phyloP scores from a whole-genome alignment of 2,113 vertebrate genomes.

The Mesoclemmys tuberculata region DNA sequence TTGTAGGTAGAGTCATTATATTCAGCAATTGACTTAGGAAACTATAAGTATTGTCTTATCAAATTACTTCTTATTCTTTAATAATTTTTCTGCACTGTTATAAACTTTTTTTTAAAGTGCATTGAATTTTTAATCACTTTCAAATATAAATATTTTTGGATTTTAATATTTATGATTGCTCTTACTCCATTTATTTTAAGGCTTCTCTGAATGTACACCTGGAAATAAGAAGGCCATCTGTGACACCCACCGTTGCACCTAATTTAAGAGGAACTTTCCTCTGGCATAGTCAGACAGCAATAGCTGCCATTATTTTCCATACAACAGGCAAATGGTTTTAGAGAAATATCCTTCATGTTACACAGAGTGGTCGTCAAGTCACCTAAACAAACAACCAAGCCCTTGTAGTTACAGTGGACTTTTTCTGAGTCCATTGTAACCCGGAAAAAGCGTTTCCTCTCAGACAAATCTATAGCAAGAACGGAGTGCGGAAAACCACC shows the following conservation, averaged over 20 bases:
- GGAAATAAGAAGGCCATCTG: conserved; percentile 58
- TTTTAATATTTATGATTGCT: conserved; percentile 58
- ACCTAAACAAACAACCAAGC: conserved; percentile 30
- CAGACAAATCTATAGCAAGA: conserved; percentile 2
- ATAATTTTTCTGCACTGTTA: conserved; percentile 11
- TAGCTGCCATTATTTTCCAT: conserved; percentile 59
- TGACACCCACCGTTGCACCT: conserved; percentile 39
- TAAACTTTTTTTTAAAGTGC: background rate
- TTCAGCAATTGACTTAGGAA: conserved; percentile 55
- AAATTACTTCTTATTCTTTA: conserved; percentile 51
- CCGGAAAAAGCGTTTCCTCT: background rate
- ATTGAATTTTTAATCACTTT: conserved; percentile 54
- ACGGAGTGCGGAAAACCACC: background rate
- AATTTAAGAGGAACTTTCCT: conserved; percentile 51
- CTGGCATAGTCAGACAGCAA: conserved; percentile 53
- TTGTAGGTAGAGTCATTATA: conserved; percentile 15
- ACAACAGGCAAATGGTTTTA: conserved; percentile 37
- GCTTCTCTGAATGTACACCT: conserved; percentile 37
- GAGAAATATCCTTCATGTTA: conserved; percentile 48
- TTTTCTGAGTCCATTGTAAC: conserved; percentile 36
- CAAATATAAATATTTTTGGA: conserved; percentile 42
- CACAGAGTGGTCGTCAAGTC: background rate
- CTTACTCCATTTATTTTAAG: conserved; percentile 18
- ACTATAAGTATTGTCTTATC: conserved; percentile 50
- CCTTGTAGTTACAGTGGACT: conserved; percentile 4